phyloP scores from a whole-genome alignment of 2,113 vertebrate genomes.

The Geothlypis trichas region DNA sequence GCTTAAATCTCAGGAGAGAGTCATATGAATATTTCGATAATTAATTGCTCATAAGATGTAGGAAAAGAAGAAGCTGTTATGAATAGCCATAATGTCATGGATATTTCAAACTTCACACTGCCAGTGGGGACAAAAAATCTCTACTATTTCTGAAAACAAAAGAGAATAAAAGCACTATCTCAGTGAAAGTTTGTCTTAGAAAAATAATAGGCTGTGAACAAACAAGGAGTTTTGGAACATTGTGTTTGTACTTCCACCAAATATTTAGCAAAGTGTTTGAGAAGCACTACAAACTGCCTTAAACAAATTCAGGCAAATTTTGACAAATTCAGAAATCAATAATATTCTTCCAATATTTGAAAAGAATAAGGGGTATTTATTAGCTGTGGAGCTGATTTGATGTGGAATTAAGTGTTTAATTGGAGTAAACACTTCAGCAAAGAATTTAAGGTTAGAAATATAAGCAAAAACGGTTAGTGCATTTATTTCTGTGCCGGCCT shows the following conservation, averaged over 20 bases:
- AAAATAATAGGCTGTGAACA: not conserved
- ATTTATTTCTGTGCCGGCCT: not conserved
- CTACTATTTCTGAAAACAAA: not conserved
- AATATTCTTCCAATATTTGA: not conserved
- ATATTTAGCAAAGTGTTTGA: not conserved
- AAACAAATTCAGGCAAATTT: not conserved
- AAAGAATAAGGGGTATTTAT: not conserved
- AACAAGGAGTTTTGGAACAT: not conserved
- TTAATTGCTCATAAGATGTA: not conserved
- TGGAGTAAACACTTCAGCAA: not conserved
- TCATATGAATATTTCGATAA: not conserved
- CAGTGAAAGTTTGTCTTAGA: not conserved
- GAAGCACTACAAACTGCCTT: not conserved
- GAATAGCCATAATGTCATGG: not conserved
- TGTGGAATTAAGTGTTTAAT: not conserved
- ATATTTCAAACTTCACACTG: not conserved
- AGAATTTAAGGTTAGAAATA: not conserved
- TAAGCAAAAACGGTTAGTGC: not conserved
- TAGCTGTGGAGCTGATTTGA: not conserved
- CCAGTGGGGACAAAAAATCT: not conserved
- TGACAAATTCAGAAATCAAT: not conserved
- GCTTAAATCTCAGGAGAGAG: not conserved
- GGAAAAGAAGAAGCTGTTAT: not conserved
- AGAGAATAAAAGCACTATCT: not conserved
- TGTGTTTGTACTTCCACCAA: not conserved